Evolutionary conservation across 2,113 vertebrate species (phyloP).

Genomic region (Hiodon alosoides): DNA sequence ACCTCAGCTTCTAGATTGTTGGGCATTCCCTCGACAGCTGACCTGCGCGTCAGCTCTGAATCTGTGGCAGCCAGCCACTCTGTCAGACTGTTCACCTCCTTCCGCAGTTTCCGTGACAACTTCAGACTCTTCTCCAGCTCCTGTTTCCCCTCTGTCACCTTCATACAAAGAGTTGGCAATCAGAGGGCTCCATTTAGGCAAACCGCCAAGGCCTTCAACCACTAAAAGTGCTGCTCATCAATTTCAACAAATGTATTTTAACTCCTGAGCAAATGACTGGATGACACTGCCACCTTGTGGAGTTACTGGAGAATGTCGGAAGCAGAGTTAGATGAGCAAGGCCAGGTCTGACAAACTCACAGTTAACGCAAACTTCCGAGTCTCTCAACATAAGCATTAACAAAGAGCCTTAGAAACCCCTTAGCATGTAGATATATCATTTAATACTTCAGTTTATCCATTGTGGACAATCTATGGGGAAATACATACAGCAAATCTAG

Average conservation of each 20-base stretch:
- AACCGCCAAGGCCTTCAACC: not conserved
- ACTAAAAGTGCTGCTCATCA: not conserved
- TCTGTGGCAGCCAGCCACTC: conserved; percentile 91
- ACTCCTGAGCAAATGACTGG: no score
- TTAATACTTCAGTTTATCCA: not conserved
- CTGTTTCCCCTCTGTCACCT: conserved; percentile 95
- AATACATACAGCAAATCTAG: not conserved
- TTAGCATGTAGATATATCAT: not conserved
- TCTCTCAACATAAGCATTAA: no score
- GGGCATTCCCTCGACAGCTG: conserved; percentile 85
- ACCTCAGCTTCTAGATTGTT: conserved; percentile 83
- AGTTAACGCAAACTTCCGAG: no score
- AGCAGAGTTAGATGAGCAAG: no score
- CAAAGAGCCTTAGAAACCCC: no score
- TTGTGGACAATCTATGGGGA: not conserved
- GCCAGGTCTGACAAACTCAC: no score
- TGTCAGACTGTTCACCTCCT: conserved; percentile 82
- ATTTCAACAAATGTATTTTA: no score
- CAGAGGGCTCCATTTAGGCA: not conserved
- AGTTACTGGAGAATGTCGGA: no score
- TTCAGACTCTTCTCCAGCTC: conserved; percentile 92
- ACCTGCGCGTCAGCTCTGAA: conserved; percentile 81
- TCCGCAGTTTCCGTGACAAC: conserved; percentile 82
- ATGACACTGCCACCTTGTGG: no score
- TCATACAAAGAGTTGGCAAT: conserved; percentile 6